Base-by-base conservation (phyloP, 2,797 vertebrate species). In the Bufotes viridis region DNA sequence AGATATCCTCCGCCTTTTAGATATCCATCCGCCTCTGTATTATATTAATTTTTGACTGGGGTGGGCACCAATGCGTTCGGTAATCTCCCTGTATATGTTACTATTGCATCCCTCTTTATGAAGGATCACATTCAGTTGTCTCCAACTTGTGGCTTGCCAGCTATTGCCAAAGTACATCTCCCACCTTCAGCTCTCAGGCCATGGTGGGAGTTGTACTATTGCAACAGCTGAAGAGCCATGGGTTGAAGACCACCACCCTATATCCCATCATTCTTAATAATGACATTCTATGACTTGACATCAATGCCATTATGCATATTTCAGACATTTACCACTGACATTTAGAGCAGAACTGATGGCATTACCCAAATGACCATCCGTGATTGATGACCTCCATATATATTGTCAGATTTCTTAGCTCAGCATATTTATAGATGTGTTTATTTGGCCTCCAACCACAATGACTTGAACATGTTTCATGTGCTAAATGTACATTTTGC, bases 391-490 rank as follows among this genome's bases (percentile, higher is more conserved):
- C n/a, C 22, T 67, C 18, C 14, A 84, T 80, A 51, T 63, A 51
- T 17, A 49, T 67, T 22, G 57, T 70, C 63, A 60, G 55, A 72
- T 84, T 79, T 51, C 60, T 70, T 22, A 60, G 57, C 60, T 3
- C 29, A 24, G 22, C 49, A 17, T 79, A 61, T 67, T n/a, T 79
- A 72, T 3, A 34, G 58, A 70, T 79, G 51, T 78, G 29, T 84
- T 72, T 84, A 34, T 79, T 84, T 72, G 51, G 82, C 82, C 57
- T 60, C 63, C 42, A 88, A 80, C 55, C 82, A 61, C 13, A 20
- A 7, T 17, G 29, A 60, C 58, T 72, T 13, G 74, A 67, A 78
- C 70, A 78, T 61, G 76, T 63, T 53, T 83, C 42, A 51, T 53
- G 24, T 81, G 55, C 24, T 53, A 20, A 5, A 61, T n/a, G 51